Percentiles rank a stretch among this genome's conserved stretches.
These are phyloP conservation scores for Aplidium turbinatum DNA, from an alignment of 23 tunicate genomes.

Conservation along the genomic window DNA sequence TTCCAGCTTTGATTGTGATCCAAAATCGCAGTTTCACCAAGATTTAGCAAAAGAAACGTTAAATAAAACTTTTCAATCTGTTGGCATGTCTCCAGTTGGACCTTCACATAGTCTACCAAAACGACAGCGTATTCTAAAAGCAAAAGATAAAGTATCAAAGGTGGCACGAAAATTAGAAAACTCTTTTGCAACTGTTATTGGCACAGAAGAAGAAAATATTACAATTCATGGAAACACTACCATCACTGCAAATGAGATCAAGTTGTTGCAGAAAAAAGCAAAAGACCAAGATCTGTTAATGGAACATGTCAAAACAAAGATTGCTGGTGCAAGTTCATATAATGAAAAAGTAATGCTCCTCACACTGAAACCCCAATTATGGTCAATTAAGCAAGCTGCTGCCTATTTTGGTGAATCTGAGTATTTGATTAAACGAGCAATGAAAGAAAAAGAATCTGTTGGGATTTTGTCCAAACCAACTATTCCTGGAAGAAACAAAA, in stretches of 20 bases:
- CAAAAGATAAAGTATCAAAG: not conserved
- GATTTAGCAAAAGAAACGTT: too few relatives aligned
- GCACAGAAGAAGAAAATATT: too few relatives aligned
- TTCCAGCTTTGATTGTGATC: too few relatives aligned
- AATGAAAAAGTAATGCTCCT: constrained; percentile 4
- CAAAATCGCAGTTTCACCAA: too few relatives aligned
- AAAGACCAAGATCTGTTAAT: not conserved
- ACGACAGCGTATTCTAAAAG: not conserved
- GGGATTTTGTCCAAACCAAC: constrained; percentile 2
- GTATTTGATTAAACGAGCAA: constrained; percentile 1
- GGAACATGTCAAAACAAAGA: not conserved
- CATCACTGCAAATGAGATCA: too few relatives aligned
- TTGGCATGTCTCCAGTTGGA: constrained; percentile 8
- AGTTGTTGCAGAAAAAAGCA: too few relatives aligned
- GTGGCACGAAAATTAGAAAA: not conserved
- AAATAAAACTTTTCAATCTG: too few relatives aligned
- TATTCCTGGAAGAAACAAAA: too few relatives aligned
- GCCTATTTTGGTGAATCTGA: not conserved
- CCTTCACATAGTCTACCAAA: constrained; percentile 6
- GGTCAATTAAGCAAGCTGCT: constrained; percentile 8
- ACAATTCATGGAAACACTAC: too few relatives aligned
- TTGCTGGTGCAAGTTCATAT: not conserved
- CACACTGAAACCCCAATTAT: not conserved
- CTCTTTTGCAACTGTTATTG: constrained; percentile 4
- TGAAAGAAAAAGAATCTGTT: not conserved